Conservation (phyloP, 2,888 invertebrate genomes). For the Idaea biselata region DNA sequence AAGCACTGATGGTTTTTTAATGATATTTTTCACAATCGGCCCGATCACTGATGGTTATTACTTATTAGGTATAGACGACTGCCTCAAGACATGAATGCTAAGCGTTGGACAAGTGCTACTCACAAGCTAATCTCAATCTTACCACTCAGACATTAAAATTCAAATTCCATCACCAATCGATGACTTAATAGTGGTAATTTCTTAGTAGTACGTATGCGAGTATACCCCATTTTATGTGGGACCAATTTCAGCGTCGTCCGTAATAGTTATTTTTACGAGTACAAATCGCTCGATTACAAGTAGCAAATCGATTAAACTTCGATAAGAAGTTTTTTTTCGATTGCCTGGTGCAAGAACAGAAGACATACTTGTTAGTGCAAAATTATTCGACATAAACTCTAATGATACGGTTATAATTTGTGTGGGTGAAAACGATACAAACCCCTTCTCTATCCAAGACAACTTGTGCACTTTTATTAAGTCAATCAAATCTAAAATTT, state of each 20-base stretch:
- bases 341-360: too few species aligned
- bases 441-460: too few species aligned
- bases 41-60: conserved; percentile 79
- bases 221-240: conserved; percentile 28
- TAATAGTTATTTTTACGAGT: not conserved
- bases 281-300: not conserved
- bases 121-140: conserved; percentile 40
- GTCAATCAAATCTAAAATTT: too few species aligned
- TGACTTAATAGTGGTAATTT: conserved; percentile 42
- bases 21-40: conserved; percentile 81
- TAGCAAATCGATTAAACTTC: not conserved
- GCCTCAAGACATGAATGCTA: conserved; percentile 64
- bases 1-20: conserved; percentile 80
- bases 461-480: too few species aligned
- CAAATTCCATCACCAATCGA: conserved; percentile 30
- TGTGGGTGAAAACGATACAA: too few species aligned
- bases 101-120: conserved; percentile 42
- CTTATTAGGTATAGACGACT: conserved; percentile 75
- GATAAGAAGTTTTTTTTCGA: too few species aligned
- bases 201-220: conserved; percentile 25
- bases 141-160: conserved; percentile 29
- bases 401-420: too few species aligned
- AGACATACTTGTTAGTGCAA: too few species aligned
- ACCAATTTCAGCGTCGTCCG: conserved; percentile 13
- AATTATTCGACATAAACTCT: too few species aligned